A percentile compares a stretch with the other conserved stretches of the same genome.
phyloP scores from a whole-genome alignment of 2,888 invertebrate species.

The Heliconius charithonia region DNA sequence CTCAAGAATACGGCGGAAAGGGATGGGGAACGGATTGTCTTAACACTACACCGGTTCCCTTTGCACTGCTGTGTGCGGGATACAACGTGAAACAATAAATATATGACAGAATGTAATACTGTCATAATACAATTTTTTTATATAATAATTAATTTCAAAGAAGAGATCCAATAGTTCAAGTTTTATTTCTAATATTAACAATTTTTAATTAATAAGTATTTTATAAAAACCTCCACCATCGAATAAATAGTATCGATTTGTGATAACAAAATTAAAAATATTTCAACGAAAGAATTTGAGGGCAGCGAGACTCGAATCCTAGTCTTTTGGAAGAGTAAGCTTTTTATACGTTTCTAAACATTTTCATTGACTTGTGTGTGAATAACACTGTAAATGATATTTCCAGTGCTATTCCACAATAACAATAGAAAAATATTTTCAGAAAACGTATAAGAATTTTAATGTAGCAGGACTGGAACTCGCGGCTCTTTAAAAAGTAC shows the following conservation, averaged over 20 bases:
- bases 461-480: not conserved
- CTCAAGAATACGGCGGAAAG: too few species aligned
- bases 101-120: constrained; percentile 1
- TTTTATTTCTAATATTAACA: not conserved
- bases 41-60: too few species aligned
- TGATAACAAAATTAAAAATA: not conserved
- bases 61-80: too few species aligned
- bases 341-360: too few species aligned
- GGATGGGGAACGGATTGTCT: too few species aligned
- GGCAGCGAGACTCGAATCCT: too few species aligned
- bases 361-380: too few species aligned
- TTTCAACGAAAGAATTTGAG: too few species aligned
- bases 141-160: not conserved
- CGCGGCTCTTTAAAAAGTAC: not conserved
- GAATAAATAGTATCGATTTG: not conserved
- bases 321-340: too few species aligned
- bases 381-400: too few species aligned
- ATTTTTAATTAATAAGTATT: not conserved
- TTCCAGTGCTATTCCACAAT: not conserved
- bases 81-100: not conserved
- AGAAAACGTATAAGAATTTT: not conserved
- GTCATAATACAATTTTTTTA: not conserved
- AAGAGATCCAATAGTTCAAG: not conserved
- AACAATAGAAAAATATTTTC: not conserved
- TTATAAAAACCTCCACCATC: constrained; percentile 15